Conservation (phyloP, 2,888 invertebrate genomes). For the Pammene fasciana region DNA sequence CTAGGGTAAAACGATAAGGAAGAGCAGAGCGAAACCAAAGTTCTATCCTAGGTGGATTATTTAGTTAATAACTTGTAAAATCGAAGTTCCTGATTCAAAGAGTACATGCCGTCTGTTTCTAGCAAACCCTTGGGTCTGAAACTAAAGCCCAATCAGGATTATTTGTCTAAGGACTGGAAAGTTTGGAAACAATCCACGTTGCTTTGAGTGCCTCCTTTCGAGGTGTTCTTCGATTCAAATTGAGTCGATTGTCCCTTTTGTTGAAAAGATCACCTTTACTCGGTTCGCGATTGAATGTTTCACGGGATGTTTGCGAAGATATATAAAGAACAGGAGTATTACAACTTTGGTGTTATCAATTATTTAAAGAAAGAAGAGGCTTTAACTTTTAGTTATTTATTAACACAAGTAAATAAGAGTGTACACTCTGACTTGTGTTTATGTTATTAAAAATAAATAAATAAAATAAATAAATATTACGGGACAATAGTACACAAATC, state of each 20-base stretch:
- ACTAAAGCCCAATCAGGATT: slow-evolving; percentile 34
- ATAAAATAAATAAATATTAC: too few relatives aligned
- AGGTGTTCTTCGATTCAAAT: slow-evolving; percentile 31
- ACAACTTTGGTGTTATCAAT: too few relatives aligned
- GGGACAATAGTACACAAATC: too few relatives aligned
- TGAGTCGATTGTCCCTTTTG: slow-evolving; percentile 35
- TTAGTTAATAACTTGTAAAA: slow-evolving; percentile 13
- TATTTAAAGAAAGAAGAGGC: too few relatives aligned
- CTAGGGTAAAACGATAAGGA: background rate
- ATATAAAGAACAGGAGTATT: background rate
- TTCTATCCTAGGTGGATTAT: background rate
- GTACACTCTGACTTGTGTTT: too few relatives aligned
- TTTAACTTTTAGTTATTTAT: too few relatives aligned
- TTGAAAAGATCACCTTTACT: slow-evolving; percentile 34
- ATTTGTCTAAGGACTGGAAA: slow-evolving; percentile 25
- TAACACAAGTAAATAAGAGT: too few relatives aligned
- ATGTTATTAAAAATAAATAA: too few relatives aligned
- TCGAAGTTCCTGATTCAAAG: slow-evolving; percentile 14
- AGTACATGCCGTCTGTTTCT: slow-evolving; percentile 7
- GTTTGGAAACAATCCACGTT: slow-evolving; percentile 30
- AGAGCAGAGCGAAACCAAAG: background rate
- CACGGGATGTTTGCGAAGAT: background rate
- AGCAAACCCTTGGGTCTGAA: slow-evolving; percentile 19
- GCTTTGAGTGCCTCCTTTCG: slow-evolving; percentile 17
- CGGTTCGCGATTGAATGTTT: slow-evolving; percentile 17